Evolutionary conservation across 2,888 invertebrate genomes (phyloP), one percentile per base, ranked within the genome.

Genomic region (Pherbina coryleti): DNA sequence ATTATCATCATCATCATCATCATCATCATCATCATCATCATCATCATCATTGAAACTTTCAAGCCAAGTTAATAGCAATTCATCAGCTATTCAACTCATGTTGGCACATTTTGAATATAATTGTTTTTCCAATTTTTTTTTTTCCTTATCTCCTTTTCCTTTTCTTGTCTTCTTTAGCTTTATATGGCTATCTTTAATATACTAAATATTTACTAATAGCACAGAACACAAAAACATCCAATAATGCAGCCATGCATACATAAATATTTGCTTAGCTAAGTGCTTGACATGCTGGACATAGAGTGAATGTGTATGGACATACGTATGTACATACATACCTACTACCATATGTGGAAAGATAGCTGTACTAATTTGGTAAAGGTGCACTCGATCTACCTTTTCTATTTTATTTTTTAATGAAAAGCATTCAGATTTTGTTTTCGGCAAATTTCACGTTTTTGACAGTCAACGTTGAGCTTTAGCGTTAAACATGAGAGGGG

Each of bases 261-360:
- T 69, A 51, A 44, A 73, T 62, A 73, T 73, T 73, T 73, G 62
- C 62, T 8, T 28, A 49, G 60, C 60, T 73, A 73, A 73, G 73
- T 73, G 73, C 62, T 28, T 62, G 62, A 73, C 62, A 73, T 73
- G 53, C 31, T 25, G 70, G 70, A 53, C 70, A 70, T 17, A 17
- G 28, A 28, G 34, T 64, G 5, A n/a, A n/a, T 64, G 64, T 64
- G 17, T 22, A 19, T 9, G 25, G 9, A 11, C 67, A 8, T 4
- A 49, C 49, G 37, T 25, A 67, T 34, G 34, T 9, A 31, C 34
- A 9, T n/a, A n/a, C 66, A 19, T 19, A n/a, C 55, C 55, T n/a
- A n/a, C n/a, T n/a, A 9, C 3, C 0, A 19, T 22, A 9, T 57
- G 7, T 57, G 2, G 62, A 3, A 5, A 28, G 31, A 11, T 28